Percentiles rank a stretch among this genome's conserved stretches.
Conservation (phyloP, 2,888 invertebrate genomes). For the Drosophila antonietae region DNA sequence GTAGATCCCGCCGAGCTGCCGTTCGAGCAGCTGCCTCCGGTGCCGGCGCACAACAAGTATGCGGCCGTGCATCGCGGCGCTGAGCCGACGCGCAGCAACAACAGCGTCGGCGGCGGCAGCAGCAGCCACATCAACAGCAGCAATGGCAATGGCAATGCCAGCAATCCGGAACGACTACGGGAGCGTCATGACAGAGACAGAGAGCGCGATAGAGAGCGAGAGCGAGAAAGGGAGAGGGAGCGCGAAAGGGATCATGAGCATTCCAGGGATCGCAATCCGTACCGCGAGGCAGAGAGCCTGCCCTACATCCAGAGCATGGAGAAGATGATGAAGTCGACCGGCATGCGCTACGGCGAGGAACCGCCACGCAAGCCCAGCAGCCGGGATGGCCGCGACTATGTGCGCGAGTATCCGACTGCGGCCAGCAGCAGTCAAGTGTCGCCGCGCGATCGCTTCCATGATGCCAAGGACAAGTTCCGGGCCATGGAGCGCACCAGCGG, state of each 20-base stretch:
- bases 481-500: slow-evolving; percentile 87
- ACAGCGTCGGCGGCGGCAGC: slow-evolving; percentile 17
- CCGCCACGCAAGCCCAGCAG: slow-evolving; percentile 33
- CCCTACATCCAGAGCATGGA: slow-evolving; percentile 85
- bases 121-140: not conserved
- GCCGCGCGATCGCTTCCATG: slow-evolving; percentile 92
- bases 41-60: slow-evolving; percentile 71
- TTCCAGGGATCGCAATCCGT: slow-evolving; percentile 83
- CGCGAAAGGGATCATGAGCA: slow-evolving; percentile 70
- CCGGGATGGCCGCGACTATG: slow-evolving; percentile 33
- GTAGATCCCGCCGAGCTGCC: slow-evolving; percentile 82
- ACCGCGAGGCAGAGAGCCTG: slow-evolving; percentile 84
- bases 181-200: slow-evolving; percentile 54
- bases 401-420: slow-evolving; percentile 19
- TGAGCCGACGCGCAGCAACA: slow-evolving; percentile 32
- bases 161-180: slow-evolving; percentile 45
- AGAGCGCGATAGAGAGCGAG: slow-evolving; percentile 38
- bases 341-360: slow-evolving; percentile 83
- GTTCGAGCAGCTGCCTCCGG: slow-evolving; percentile 69
- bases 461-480: slow-evolving; percentile 94
- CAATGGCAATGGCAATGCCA: not conserved
- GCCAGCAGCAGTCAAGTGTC: slow-evolving; percentile 82
- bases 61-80: slow-evolving; percentile 71
- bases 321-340: slow-evolving; percentile 84
- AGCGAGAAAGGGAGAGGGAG: slow-evolving; percentile 58